Evolutionary conservation across 2,888 invertebrate species (phyloP).

Genomic region (Hyalella azteca): DNA sequence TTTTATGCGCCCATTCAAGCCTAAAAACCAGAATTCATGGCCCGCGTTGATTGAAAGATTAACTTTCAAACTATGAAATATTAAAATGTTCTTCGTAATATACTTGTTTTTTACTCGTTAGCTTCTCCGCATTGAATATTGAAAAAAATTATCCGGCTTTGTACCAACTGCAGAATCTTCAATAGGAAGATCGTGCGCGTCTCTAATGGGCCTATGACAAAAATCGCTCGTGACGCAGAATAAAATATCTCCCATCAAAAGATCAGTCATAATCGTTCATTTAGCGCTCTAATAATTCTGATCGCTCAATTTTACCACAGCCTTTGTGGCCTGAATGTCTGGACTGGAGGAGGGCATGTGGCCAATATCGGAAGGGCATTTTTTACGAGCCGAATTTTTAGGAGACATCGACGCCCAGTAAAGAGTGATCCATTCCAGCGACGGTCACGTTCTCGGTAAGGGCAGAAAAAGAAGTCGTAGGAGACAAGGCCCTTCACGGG

Average conservation of each 20-base stretch:
- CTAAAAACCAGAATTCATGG: no score
- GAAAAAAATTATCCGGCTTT: no score
- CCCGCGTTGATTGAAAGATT: no score
- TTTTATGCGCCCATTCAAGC: no score
- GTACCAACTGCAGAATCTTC: neutral
- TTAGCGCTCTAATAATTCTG: neutral
- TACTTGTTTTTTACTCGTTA: no score
- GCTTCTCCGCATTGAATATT: no score
- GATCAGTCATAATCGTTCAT: neutral
- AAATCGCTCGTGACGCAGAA: neutral
- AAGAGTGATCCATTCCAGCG: neutral
- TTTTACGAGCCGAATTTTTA: neutral
- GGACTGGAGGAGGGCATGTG: neutral
- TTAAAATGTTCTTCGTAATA: no score
- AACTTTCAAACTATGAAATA: no score
- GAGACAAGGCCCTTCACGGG: no score
- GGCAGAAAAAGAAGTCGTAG: neutral
- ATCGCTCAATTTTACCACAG: neutral
- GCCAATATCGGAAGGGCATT: neutral
- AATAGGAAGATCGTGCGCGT: conserved; percentile 10
- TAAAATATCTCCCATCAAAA: neutral
- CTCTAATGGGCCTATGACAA: neutral
- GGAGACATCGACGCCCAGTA: neutral
- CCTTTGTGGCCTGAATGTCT: neutral
- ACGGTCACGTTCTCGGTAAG: neutral